A percentile compares a stretch with the other conserved stretches of the same genome.
Conservation (phyloP, 35 echinoderm and acorn worm genomes). For the Apostichopus parvimensis region DNA sequence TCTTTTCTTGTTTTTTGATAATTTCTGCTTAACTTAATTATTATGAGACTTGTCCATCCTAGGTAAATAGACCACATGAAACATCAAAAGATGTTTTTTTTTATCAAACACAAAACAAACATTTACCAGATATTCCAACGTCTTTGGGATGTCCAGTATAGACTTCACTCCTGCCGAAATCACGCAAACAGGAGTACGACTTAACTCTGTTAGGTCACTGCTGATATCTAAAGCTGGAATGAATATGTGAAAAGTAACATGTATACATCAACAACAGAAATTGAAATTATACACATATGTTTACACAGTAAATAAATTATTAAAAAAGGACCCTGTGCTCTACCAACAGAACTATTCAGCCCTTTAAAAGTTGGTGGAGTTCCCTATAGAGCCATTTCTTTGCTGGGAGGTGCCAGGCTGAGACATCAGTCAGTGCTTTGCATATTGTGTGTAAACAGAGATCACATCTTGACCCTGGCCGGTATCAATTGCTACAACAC, state of each 20-base stretch:
- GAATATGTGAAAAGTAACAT: neutral
- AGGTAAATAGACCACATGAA: too few species aligned
- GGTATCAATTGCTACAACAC: too few species aligned
- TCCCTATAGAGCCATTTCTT: too few species aligned
- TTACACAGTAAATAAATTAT: too few species aligned
- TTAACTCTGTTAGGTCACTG: conserved; percentile 87
- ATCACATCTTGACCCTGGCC: too few species aligned
- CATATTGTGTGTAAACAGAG: too few species aligned
- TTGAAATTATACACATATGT: too few species aligned
- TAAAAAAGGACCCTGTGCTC: too few species aligned
- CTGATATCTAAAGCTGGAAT: conserved; percentile 85
- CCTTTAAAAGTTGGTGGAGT: too few species aligned
- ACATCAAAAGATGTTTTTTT: neutral
- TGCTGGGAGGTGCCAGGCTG: too few species aligned
- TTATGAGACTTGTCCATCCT: neutral
- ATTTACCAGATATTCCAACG: conserved; percentile 94
- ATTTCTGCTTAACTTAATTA: neutral
- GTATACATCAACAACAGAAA: neutral
- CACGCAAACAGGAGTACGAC: conserved; percentile 83
- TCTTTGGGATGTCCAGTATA: conserved; percentile 94
- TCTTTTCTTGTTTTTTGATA: neutral
- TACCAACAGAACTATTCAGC: too few species aligned
- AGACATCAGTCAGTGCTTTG: too few species aligned
- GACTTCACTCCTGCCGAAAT: conserved; percentile 93
- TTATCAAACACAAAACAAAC: neutral